Conservation (phyloP, 2,888 invertebrate genomes). For the Calameuta pallipes region DNA sequence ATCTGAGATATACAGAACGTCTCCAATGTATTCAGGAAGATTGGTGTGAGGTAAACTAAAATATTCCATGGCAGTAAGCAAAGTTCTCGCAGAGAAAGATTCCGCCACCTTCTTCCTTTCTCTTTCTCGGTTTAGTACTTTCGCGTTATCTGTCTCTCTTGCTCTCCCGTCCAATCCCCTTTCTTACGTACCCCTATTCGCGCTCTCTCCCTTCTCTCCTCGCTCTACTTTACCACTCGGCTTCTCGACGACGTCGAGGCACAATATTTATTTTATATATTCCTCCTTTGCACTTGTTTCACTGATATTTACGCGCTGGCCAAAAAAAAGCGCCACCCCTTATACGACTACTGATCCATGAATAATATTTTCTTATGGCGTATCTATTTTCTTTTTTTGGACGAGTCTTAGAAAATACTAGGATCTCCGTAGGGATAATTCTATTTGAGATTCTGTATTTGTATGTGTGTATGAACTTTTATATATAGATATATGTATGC, state of each 20-base stretch:
- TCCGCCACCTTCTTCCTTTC: constrained; percentile 8
- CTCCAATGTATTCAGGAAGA: constrained; percentile 25
- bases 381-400: background rate
- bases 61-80: constrained; percentile 33
- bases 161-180: background rate
- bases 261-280: constrained; percentile 2
- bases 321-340: background rate
- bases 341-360: background rate
- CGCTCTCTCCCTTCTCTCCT: background rate
- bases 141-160: background rate
- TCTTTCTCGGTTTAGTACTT: background rate
- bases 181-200: background rate
- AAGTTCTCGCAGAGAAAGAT: constrained; percentile 28
- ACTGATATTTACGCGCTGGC: background rate
- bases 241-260: background rate
- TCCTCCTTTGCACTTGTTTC: background rate
- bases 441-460: background rate
- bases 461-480: background rate
- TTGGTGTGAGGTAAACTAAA: constrained; percentile 31
- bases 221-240: too few species aligned
- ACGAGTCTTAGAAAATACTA: too few species aligned
- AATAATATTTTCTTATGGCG: background rate
- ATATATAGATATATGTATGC: background rate
- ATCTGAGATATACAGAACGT: constrained; percentile 14
- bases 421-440: too few species aligned